Percentiles rank a stretch among this genome's conserved stretches.
These are phyloP conservation scores for Lasioglossum figueresi DNA, from an alignment of 2,888 invertebrate genomes.

Conservation along the genomic window DNA sequence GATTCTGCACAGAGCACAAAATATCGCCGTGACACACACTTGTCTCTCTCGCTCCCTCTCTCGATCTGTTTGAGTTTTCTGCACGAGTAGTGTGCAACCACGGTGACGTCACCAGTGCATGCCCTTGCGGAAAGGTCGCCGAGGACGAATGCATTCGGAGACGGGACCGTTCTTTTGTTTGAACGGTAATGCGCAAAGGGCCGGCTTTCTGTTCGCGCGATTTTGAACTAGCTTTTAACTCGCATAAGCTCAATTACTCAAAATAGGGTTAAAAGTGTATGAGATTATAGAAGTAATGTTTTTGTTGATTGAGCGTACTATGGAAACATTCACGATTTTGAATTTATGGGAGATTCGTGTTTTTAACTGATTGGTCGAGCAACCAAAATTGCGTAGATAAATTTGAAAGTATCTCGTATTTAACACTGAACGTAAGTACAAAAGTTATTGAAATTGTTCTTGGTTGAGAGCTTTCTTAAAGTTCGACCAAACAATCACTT, in stretches of 20 bases:
- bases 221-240: background rate
- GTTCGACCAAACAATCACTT: background rate
- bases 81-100: conserved; percentile 37
- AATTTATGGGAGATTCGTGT: too few species aligned
- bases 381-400: too few species aligned
- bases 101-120: conserved; percentile 59
- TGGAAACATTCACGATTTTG: background rate
- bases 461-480: background rate
- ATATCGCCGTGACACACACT: background rate
- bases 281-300: background rate
- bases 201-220: background rate
- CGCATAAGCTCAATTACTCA: background rate
- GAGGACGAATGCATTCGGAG: background rate
- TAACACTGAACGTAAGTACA: background rate
- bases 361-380: too few species aligned
- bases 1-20: conserved; percentile 20
- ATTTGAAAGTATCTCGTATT: too few species aligned
- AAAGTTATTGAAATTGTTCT: background rate
- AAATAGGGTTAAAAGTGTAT: background rate
- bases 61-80: conserved; percentile 48
- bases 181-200: background rate
- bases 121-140: conserved; percentile 57
- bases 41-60: conserved; percentile 19
- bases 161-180: background rate
- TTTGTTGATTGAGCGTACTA: background rate